phyloP scores from a whole-genome alignment of 2,113 vertebrate species.

The Paramisgurnus dabryanus region DNA sequence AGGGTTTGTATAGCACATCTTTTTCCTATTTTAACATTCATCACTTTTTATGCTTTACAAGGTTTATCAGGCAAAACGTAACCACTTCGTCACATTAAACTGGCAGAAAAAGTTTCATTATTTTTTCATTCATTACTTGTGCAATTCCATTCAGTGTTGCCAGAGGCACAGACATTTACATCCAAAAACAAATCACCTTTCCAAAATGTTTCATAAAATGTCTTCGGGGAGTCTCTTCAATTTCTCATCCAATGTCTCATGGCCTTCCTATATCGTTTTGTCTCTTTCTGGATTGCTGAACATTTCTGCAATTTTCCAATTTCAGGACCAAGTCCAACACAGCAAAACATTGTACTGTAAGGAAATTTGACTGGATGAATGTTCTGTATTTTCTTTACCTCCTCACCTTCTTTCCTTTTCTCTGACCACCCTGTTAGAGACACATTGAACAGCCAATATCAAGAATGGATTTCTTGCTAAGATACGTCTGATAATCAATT shows the following conservation, averaged over 20 bases:
- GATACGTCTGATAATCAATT: constrained; percentile 51
- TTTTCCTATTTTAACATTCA: too few species aligned
- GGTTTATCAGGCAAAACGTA: too few species aligned
- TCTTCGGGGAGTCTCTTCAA: neutral
- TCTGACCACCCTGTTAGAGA: neutral
- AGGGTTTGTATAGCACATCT: too few species aligned
- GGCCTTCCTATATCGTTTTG: neutral
- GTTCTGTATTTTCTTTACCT: neutral
- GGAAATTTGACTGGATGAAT: constrained; percentile 9
- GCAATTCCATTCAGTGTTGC: too few species aligned
- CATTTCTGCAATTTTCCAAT: neutral
- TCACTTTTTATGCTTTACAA: too few species aligned
- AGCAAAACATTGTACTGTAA: neutral
- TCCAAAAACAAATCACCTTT: too few species aligned
- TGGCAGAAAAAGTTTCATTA: too few species aligned
- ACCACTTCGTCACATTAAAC: too few species aligned
- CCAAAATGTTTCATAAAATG: neutral
- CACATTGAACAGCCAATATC: constrained; percentile 48
- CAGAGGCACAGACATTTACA: neutral
- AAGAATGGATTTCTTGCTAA: constrained; percentile 54
- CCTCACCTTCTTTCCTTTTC: constrained; percentile 5
- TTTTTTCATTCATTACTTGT: too few species aligned
- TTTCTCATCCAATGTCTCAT: constrained; percentile 15
- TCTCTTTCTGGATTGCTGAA: neutral
- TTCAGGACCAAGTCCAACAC: neutral